Base-by-base conservation (phyloP, 2,113 vertebrate genomes). In the Oriolus oriolus region DNA sequence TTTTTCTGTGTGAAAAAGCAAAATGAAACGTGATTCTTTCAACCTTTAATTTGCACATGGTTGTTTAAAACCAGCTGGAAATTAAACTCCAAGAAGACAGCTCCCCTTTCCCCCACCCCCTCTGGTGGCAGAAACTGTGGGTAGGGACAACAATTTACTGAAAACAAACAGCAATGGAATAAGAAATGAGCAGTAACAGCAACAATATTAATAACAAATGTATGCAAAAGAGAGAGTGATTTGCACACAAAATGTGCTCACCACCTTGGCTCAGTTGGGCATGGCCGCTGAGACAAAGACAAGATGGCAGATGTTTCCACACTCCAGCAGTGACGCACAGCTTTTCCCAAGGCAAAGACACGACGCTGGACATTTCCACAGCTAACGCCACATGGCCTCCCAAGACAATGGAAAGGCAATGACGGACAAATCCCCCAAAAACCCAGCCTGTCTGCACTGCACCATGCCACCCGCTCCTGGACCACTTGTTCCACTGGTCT, bases 401-500 rank as follows among this genome's bases (percentile, higher is more conserved):
- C 53, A 44, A 0, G 0, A 26, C 31, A 68, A 15, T 2, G 1
- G 37, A 18, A 59, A 31, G 22, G 19, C 21, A 44, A 18, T 27
- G 45, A 33, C 0, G 0, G 52, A 50, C 16, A 59, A 44, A 68
- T 37, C 2, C 14, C 21, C 21, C 16, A 10, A 42, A 85, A 68
- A 14, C 13, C 13, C 0, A 0, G 35, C 27, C 3, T 52, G 13
- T 9, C 71, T 37, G 44, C 31, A 30, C 16, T 35, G 52, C 53
- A 52, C 9, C 22, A 7, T 18, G 26, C 37, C 0, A 0, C 61
- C 26, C 0, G 0, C 27, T 22, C 37, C 53, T 10, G 37, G 14
- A 44, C 14, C 7, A 4, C 31, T 59, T 18, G 11, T 37, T 59
- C 37, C 37, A 12, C 26, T 15, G 44, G 37, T 37, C 17, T 68